These are phyloP conservation scores for Caenorhabditis parvicauda DNA, from an alignment of 2,888 invertebrate species.

Conservation along the genomic window DNA sequence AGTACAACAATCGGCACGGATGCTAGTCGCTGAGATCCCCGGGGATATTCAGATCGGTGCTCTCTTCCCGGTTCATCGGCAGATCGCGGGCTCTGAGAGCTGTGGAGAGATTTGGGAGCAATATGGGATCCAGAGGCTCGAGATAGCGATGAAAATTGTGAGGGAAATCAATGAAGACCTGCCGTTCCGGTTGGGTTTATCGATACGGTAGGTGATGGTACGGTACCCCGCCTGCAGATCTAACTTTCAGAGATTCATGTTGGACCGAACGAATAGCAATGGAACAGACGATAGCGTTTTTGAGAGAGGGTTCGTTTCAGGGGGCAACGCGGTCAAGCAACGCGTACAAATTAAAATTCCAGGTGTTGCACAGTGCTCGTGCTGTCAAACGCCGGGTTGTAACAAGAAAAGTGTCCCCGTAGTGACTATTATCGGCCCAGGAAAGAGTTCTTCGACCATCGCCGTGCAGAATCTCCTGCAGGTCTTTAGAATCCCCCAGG, in stretches of 20 bases:
- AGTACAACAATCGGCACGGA: conserved; percentile 58
- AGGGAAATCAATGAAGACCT: conserved; percentile 69
- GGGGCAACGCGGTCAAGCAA: too few relatives aligned
- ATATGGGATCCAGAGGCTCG: conserved; percentile 75
- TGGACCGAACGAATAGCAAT: conserved; percentile 80
- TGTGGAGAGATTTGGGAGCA: conserved; percentile 74
- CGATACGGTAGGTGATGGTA: conserved; percentile 40
- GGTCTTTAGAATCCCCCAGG: conserved; percentile 72
- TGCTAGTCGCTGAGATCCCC: conserved; percentile 60
- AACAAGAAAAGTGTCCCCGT: conserved; percentile 62
- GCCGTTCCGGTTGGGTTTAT: conserved; percentile 69
- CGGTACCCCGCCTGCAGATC: neutral
- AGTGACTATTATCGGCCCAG: conserved; percentile 74
- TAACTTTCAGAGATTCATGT: conserved; percentile 71
- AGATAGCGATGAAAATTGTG: conserved; percentile 58
- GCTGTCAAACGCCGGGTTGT: conserved; percentile 61
- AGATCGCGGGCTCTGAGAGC: conserved; percentile 63
- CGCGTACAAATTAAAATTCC: too few relatives aligned
- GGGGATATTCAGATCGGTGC: conserved; percentile 62
- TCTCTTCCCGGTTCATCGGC: conserved; percentile 60
- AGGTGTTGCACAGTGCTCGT: conserved; percentile 60
- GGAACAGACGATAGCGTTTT: conserved; percentile 67
- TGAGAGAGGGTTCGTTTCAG: too few relatives aligned
- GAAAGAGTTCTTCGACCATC: conserved; percentile 69
- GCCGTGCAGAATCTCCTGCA: conserved; percentile 75